A percentile compares a stretch with the other conserved stretches of the same genome.
Conservation (phyloP, 1,140 invertebrate species). For the Procambarus clarkii region DNA sequence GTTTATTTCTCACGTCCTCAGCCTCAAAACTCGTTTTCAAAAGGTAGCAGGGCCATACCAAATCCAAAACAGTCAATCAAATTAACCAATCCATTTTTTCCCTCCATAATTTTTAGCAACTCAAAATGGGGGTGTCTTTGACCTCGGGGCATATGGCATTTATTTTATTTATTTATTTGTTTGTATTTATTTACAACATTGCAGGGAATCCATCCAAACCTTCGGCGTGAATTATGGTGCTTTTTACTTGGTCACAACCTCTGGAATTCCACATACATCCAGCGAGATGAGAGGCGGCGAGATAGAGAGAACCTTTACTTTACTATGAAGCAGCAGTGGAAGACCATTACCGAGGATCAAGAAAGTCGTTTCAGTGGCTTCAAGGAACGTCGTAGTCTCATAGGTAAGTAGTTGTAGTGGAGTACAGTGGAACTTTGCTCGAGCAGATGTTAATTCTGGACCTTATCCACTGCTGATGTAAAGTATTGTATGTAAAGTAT, state of each 20-base stretch:
- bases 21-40: too few species aligned
- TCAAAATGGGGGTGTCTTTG: background rate
- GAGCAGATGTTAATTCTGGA: too few species aligned
- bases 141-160: too few species aligned
- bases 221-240: constrained; percentile 95
- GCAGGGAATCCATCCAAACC: constrained; percentile 82
- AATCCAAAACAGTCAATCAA: too few species aligned
- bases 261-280: constrained; percentile 86
- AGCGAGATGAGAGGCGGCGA: constrained; percentile 83
- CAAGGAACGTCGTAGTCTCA: constrained; percentile 93
- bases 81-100: too few species aligned
- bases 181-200: background rate
- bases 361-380: constrained; percentile 92
- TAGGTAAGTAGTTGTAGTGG: constrained; percentile 86
- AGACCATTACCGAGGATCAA: constrained; percentile 89
- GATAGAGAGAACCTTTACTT: constrained; percentile 92
- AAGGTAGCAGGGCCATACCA: too few species aligned
- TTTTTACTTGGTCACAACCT: constrained; percentile 93
- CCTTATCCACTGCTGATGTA: too few species aligned
- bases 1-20: too few species aligned
- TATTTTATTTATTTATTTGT: background rate
- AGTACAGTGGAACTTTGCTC: too few species aligned
- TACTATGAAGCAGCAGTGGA: constrained; percentile 97
- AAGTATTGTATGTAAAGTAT: too few species aligned
- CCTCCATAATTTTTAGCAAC: too few species aligned